Evolutionary conservation across 1,140 invertebrate genomes (phyloP).

Genomic region (Belonocnema kinseyi): DNA sequence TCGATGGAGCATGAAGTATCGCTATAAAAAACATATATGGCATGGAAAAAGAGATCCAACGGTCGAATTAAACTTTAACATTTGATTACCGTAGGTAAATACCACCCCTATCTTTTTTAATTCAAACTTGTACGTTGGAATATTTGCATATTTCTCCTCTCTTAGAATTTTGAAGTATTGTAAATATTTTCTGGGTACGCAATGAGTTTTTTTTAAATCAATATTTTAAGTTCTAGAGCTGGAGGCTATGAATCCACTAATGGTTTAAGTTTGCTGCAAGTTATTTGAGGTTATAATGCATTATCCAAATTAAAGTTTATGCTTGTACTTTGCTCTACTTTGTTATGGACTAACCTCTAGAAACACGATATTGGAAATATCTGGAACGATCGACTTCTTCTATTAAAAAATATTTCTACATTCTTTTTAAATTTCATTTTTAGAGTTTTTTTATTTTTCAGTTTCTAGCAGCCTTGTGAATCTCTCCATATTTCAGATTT

Average conservation of each 20-base stretch:
- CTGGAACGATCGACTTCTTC: background rate
- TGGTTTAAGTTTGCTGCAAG: background rate
- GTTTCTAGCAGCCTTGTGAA: too few species aligned
- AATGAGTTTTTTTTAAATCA: background rate
- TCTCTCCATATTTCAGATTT: too few species aligned
- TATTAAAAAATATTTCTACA: too few species aligned
- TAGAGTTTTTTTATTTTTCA: too few species aligned
- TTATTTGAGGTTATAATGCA: background rate
- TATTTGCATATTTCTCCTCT: too few species aligned
- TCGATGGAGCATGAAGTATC: slow-evolving; percentile 65
- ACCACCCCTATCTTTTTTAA: too few species aligned
- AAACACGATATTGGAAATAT: background rate
- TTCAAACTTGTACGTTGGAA: too few species aligned
- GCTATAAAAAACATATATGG: slow-evolving; percentile 16
- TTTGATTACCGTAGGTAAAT: too few species aligned
- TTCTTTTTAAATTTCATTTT: too few species aligned
- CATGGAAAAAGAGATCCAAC: background rate
- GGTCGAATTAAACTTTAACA: slow-evolving; percentile 19
- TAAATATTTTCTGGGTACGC: too few species aligned
- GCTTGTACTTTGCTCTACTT: background rate
- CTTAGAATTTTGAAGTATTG: too few species aligned
- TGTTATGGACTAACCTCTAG: too few species aligned
- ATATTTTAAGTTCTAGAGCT: background rate
- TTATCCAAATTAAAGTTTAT: slow-evolving; percentile 10
- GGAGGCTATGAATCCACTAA: background rate